Evolutionary conservation across 2,113 vertebrate genomes (phyloP), one percentile per base, ranked within the genome.

Genomic region (Puma concolor): DNA sequence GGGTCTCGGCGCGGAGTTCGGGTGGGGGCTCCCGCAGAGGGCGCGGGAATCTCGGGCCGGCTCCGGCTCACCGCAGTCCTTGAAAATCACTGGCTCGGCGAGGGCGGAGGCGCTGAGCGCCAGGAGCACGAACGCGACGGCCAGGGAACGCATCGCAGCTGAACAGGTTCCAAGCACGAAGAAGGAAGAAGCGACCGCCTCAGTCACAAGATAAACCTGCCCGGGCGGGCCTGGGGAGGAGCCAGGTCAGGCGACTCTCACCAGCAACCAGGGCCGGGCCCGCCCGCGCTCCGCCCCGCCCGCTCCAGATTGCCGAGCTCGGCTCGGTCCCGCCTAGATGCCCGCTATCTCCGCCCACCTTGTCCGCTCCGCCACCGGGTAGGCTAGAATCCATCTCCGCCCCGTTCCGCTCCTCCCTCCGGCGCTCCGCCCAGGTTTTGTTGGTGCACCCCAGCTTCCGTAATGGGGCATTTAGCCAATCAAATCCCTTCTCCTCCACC

Each of bases 21-120:
- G 64, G 54, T 13, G n/a, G 63, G 60, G 74, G 25, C 19, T 81
- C 31, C 82, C 72, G 4, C 27, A 15, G n/a, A 27, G 41, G 23
- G 60, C 38, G 64, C 23, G 7, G 44, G 84, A 38, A 83, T 9
- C 76, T 38, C n/a, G 5, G 79, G 3, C 38, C 16, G 33, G 71
- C 31, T 14, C 12, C 48, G 44, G 77, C 98, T 98, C 97, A 98
- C 98, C 98, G 36, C 98, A 98, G 94, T 98, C 98, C 81, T 88
- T 63, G 88, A 91, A 98, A 7, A 0, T 15, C 88, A 98, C 84
- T 2, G 93, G 94, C 63, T 98, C 95, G 7, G 98, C 97, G 79
- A 86, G 93, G 44, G 36, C 64, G 21, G 60, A 33, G 54, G 85
- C 54, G 77, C 41, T 2, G 27, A 97, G 80, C 48, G 81, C 92